Base-by-base conservation (phyloP, 2,888 invertebrate species). In the Chaetogeoica ovagalla region DNA sequence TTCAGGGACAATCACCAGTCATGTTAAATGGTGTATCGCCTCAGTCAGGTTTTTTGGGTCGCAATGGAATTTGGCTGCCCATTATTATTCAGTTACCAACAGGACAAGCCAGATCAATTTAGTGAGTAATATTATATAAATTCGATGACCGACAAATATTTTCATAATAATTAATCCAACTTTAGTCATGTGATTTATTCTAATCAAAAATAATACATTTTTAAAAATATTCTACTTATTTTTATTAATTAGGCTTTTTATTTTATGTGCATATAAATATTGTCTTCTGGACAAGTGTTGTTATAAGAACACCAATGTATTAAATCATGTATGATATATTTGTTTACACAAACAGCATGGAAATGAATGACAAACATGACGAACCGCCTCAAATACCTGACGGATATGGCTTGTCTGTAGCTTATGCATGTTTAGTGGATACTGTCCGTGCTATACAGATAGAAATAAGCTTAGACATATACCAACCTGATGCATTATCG, bases 371-470 rank as follows among this genome's bases (percentile, higher is more conserved):
- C 85, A 96, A 97, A 86, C 90, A 93, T 23, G 98, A 93, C 37
- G 98, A 99, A 85, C 95, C 98, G 11, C 97, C 97, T 0, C 87
- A 90, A 17, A 94, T 98, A 83, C 95, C 95, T n/a, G 97, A 98
- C 83, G 98, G 98, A 0, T 99, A 98, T 87, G 97, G 97, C 7
- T 93, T 99, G 82, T 97, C 98, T 0, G 91, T 98, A 62, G 96
- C 97, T 0, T 98, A 97, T 87, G 94, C 95, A 7, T 95, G 96
- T 86, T 89, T 98, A 65, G 89, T 97, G 86, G 98, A 98, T 86
- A 92, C 96, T 83, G 94, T 97, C 74, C 90, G 95, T 11, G 96
- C 94, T 13, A 91, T 94, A 83, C 92, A 93, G 59, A 89, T 92
- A 84, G 92, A 91, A 39, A 91, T 93, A 82, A 89, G 90, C 2